Evolutionary conservation across 2,113 vertebrate genomes (phyloP).

Genomic region (crab-eating macaque (Macaca fascicularis)): T2T-MFA8v1.1 NC_088376.1:134090501-134091000

Average conservation of each 20-base stretch:
- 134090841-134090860: slow-evolving; percentile 25
- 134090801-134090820: not conserved
- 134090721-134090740: not conserved
- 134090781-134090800: slow-evolving; percentile 47
- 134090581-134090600: not conserved
- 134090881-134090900: slow-evolving; percentile 16
- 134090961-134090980: not conserved
- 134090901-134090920: slow-evolving; percentile 42
- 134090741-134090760: slow-evolving; percentile 45
- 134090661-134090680: slow-evolving; percentile 45
- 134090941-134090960: slow-evolving; percentile 43
- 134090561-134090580: not conserved
- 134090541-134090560: slow-evolving; percentile 41
- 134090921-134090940: slow-evolving; percentile 59
- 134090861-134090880: not conserved
- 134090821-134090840: slow-evolving; percentile 19
- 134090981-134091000: slow-evolving; percentile 32
- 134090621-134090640: slow-evolving; percentile 76
- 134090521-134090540: slow-evolving; percentile 65
- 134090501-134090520: slow-evolving; percentile 60
- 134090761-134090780: not conserved
- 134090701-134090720: not conserved
- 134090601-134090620: slow-evolving; percentile 72
- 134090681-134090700: slow-evolving; percentile 2
- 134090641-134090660: slow-evolving; percentile 53